Evolutionary conservation across 1,140 invertebrate species (phyloP).

Genomic region (Ceratosolen solmsi): DNA sequence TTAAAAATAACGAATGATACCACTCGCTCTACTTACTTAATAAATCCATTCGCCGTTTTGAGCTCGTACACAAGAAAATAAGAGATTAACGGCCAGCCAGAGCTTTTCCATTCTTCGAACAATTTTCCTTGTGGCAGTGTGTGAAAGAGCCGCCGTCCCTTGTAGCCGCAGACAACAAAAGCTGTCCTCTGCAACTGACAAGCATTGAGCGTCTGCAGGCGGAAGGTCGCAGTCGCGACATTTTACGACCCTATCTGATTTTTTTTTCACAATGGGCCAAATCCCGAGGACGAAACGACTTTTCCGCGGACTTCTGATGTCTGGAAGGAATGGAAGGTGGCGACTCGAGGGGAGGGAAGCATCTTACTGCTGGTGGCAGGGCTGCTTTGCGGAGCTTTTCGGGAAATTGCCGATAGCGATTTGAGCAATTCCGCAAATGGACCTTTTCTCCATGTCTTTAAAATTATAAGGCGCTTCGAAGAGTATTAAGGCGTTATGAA

Average conservation of each 20-base stretch:
- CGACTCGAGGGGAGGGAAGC: not conserved
- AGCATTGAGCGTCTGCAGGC: slow-evolving; percentile 67
- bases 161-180: slow-evolving; percentile 64
- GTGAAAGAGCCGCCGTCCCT: too few species aligned
- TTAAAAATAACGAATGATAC: too few species aligned
- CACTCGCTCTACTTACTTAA: not conserved
- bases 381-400: slow-evolving; percentile 36
- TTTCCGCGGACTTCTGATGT: slow-evolving; percentile 61
- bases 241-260: slow-evolving; percentile 42
- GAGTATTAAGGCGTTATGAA: not conserved
- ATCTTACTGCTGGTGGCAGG: not conserved
- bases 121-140: too few species aligned
- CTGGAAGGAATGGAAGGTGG: not conserved
- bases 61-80: not conserved
- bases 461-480: not conserved
- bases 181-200: slow-evolving; percentile 71
- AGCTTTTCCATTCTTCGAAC: not conserved
- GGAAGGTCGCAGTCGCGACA: not conserved
- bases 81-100: not conserved
- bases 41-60: not conserved
- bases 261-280: slow-evolving; percentile 59
- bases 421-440: slow-evolving; percentile 72
- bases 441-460: slow-evolving; percentile 58
- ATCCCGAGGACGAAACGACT: slow-evolving; percentile 59
- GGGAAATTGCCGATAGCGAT: slow-evolving; percentile 69